Evolutionary conservation across 1,140 invertebrate genomes (phyloP), one percentile per base, ranked within the genome.

Genomic region (Trichonephila inaurata): DNA sequence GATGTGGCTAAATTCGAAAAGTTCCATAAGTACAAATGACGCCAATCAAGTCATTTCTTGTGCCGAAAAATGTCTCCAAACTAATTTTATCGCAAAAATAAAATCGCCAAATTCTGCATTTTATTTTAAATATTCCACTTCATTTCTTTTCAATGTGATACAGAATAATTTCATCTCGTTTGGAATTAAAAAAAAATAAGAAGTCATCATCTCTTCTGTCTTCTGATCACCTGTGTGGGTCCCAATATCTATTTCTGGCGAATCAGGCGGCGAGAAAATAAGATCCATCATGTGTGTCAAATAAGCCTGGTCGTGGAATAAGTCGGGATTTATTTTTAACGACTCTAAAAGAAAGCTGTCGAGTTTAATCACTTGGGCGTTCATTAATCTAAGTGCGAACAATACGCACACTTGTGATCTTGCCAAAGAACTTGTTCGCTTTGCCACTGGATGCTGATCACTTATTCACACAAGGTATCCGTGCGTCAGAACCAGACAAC

Each of bases 311-410:
- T 77, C 33, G 14, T 40, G 18, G 28, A 28, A 77, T 77, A 19
- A 77, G 72, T 18, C 33, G 14, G 24, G 72, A 77, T 77, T 77
- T 77, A 77, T 77, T 77, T 77, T 77, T 77, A 77, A 77, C 72
- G 72, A 77, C 72, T 77, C 33, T 33, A 77, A 77, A 77, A 77
- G 72, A 77, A 77, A 77, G 72, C 72, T 77, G 72, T 77, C 72
- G 72, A 77, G 72, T 77, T 77, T 77, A 77, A 77, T 77, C 72
- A 77, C 72, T 77, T 77, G 72, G 33, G 72, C 72, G 72, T 77
- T 77, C 72, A 77, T 77, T 77, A 77, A 77, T 77, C 72, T 77
- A 18, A 33, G 18, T 18, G 72, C 18, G 72, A 77, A 77, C 72
- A 40, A 28, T 6, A 16, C 28, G 18, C 72, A 33, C 18, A 16